A percentile compares a stretch with the other conserved stretches of the same genome.
phyloP scores from a whole-genome alignment of 2,888 invertebrate species.

The Spilarctia lutea region DNA sequence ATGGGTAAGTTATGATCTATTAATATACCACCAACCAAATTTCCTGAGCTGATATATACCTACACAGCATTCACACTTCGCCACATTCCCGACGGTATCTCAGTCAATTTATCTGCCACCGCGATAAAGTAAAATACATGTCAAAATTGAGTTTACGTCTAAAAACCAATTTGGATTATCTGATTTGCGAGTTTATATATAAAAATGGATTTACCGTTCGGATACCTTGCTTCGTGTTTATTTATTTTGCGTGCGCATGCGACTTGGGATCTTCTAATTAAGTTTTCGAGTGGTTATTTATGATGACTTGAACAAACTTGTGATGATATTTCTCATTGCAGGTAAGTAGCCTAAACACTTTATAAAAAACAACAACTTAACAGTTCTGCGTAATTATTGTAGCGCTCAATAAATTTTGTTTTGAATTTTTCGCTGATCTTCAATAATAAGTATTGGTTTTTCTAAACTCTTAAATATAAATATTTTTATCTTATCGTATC shows the following conservation, averaged over 20 bases:
- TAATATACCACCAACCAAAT: constrained; percentile 43
- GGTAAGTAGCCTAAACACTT: too few relatives aligned
- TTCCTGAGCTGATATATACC: constrained; percentile 44
- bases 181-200: constrained; percentile 80
- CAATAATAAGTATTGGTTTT: too few relatives aligned
- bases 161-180: constrained; percentile 85
- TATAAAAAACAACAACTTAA: not conserved
- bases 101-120: constrained; percentile 80
- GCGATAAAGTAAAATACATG: constrained; percentile 82
- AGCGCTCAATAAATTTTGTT: not conserved
- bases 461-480: too few relatives aligned
- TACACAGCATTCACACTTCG: constrained; percentile 61
- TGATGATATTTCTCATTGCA: not conserved
- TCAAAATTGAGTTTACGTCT: constrained; percentile 84
- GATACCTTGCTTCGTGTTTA: constrained; percentile 53
- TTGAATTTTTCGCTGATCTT: not conserved
- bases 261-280: constrained; percentile 7
- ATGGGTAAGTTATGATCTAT: constrained; percentile 34
- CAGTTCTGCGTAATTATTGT: not conserved
- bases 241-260: constrained; percentile 46
- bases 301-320: not conserved
- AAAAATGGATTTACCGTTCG: constrained; percentile 62
- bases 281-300: not conserved
- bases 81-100: constrained; percentile 69
- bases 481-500: too few relatives aligned